Conservation (phyloP, 2,888 invertebrate genomes). For the Azorinus chamasolen region DNA sequence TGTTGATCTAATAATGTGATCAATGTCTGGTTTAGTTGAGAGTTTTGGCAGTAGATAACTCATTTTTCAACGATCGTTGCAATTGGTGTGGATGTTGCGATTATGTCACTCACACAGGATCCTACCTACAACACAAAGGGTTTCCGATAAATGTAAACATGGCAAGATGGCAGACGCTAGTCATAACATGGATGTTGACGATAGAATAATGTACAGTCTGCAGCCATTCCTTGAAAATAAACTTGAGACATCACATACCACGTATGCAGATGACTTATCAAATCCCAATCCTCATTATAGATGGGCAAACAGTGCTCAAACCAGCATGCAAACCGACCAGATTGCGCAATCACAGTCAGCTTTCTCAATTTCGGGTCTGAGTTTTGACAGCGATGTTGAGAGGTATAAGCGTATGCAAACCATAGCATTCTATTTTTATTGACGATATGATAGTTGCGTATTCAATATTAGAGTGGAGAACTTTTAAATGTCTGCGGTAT, state of each 20-base stretch:
- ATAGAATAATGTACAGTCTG: background rate
- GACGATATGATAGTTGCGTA: too few species aligned
- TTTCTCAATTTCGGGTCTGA: too few species aligned
- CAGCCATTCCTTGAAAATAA: too few species aligned
- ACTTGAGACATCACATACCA: too few species aligned
- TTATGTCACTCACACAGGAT: background rate
- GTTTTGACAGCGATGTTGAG: background rate
- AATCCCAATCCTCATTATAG: background rate
- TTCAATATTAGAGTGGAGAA: too few species aligned
- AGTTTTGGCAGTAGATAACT: constrained; percentile 76
- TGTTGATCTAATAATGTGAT: constrained; percentile 79
- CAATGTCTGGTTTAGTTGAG: constrained; percentile 81
- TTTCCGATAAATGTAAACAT: constrained; percentile 64
- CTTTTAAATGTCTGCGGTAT: too few species aligned
- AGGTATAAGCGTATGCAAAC: background rate
- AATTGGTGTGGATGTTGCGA: too few species aligned
- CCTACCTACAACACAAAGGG: constrained; percentile 16
- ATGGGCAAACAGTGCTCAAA: too few species aligned
- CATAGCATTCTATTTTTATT: too few species aligned
- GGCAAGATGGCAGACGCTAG: constrained; percentile 65
- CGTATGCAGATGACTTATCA: background rate
- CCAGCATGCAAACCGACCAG: too few species aligned
- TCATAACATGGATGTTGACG: constrained; percentile 6
- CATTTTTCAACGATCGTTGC: constrained; percentile 3
- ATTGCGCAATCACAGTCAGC: too few species aligned